Evolutionary conservation across 2,888 invertebrate species (phyloP), one percentile per base, ranked within the genome.

Genomic region (Nemurella pictetii): DNA sequence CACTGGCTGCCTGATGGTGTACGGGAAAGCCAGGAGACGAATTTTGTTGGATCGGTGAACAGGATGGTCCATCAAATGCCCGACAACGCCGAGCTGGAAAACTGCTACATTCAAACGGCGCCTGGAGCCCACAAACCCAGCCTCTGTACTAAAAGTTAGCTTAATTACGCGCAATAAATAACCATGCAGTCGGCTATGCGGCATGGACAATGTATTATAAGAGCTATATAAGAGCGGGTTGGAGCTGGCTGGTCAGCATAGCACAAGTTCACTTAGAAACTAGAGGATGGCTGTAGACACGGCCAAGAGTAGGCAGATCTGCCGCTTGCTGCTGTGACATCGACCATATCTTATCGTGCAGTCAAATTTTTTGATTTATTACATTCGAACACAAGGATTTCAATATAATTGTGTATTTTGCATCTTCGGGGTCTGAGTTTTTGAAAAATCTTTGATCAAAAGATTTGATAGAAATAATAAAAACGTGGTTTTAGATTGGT

Each of bases 401-500:
- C 55, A 82, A 82, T 82, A 82, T 82, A 82, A 82, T 82, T 82
- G 55, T 82, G 55, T 82, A 55, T 81, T 82, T 72, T 55, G 82
- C 82, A 55, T 55, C 82, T 82, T 28, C 55, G 72, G 82, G 55
- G 72, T 72, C 27, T 82, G 82, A 55, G 28, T 82, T 82, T 82
- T 72, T 72, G 25, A 28, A 82, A 82, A 82, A 82, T 82, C 55
- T 81, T n/a, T 82, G 82, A 82, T 82, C 82, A 82, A 28, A 55
- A 36, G 7, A 27, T 82, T 55, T 29, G 82, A 82, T 82, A 82
- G 72, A 82, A 72, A 29, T 28, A 82, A 82, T 55, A 82, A 82
- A 55, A 9, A 82, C 29, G 29, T 30, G 30, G 78, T 82, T 82
- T 82, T 12, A 55, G 80, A 82, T 82, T 82, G 82, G 82, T 82